A percentile compares a stretch with the other conserved stretches of the same genome.
Evolutionary conservation across 2,797 vertebrate species (phyloP).

Genomic region (Balearica regulorum): DNA sequence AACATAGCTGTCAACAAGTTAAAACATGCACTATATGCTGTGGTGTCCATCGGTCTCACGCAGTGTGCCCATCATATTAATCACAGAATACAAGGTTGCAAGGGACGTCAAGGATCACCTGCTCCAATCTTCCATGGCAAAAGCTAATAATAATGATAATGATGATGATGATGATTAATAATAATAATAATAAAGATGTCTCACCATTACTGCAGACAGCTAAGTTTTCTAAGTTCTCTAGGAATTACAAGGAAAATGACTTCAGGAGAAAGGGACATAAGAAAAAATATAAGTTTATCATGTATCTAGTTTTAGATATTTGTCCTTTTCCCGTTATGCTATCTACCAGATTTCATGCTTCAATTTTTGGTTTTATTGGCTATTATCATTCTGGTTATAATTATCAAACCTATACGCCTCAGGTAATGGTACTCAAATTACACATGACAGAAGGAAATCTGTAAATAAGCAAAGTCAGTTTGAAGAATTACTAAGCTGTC

Average conservation of each 20-base stretch:
- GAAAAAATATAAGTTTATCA: not conserved
- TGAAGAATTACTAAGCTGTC: not conserved
- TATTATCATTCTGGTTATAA: not conserved
- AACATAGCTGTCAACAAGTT: not conserved
- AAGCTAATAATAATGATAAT: too few species aligned
- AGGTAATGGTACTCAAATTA: not conserved
- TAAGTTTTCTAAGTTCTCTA: not conserved
- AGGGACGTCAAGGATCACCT: too few species aligned
- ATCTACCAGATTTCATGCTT: not conserved
- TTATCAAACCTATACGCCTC: not conserved
- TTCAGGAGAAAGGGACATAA: not conserved
- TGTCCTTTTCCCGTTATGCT: not conserved
- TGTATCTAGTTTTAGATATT: not conserved
- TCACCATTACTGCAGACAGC: not conserved
- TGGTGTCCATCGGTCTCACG: not conserved
- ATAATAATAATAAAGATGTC: not conserved
- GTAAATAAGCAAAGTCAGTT: not conserved
- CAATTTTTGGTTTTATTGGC: not conserved
- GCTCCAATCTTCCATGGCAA: too few species aligned
- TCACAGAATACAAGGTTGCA: too few species aligned
- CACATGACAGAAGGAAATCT: not conserved
- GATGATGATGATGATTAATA: too few species aligned
- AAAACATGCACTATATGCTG: rapidly evolving
- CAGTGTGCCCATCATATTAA: not conserved
- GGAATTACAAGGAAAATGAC: not conserved